These are phyloP conservation scores for Silurus glanis DNA, from an alignment of 2,113 vertebrate species.

Conservation along the genomic window DNA sequence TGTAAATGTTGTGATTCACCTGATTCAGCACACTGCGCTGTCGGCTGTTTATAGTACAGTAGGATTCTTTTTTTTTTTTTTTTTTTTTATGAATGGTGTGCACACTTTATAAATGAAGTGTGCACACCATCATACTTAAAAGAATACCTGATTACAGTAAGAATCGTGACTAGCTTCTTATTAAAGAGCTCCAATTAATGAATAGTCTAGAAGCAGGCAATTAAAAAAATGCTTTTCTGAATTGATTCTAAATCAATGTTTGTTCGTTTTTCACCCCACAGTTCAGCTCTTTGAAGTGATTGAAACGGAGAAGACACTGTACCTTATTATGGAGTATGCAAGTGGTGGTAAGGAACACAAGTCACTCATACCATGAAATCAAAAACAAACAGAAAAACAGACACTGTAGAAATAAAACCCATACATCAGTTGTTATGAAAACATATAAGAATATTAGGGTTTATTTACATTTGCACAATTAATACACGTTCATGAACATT, in stretches of 20 bases:
- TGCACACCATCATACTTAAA: neutral
- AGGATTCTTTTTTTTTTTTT: too few species aligned
- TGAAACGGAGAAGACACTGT: constrained; percentile 88
- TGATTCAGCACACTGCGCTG: neutral
- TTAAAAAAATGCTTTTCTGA: neutral
- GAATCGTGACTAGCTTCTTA: neutral
- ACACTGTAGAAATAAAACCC: too few species aligned
- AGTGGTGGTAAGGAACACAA: constrained; percentile 73
- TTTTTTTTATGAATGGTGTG: constrained; percentile 5
- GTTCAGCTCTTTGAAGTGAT: constrained; percentile 92
- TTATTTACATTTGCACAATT: neutral
- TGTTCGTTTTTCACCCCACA: constrained; percentile 56
- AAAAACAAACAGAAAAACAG: neutral
- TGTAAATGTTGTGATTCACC: neutral
- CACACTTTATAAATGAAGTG: constrained; percentile 10
- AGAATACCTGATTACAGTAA: neutral
- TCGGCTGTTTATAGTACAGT: neutral
- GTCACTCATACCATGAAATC: neutral
- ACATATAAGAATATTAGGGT: neutral
- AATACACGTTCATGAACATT: neutral
- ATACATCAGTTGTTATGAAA: neutral
- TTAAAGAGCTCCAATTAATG: neutral
- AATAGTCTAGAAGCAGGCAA: neutral
- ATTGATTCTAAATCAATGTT: neutral
- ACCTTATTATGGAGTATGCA: constrained; percentile 90